A percentile compares a stretch with the other conserved stretches of the same genome.
These are phyloP conservation scores for Takifugu bimaculatus DNA, from an alignment of 2,113 vertebrate genomes.

Conservation along the genomic window DNA sequence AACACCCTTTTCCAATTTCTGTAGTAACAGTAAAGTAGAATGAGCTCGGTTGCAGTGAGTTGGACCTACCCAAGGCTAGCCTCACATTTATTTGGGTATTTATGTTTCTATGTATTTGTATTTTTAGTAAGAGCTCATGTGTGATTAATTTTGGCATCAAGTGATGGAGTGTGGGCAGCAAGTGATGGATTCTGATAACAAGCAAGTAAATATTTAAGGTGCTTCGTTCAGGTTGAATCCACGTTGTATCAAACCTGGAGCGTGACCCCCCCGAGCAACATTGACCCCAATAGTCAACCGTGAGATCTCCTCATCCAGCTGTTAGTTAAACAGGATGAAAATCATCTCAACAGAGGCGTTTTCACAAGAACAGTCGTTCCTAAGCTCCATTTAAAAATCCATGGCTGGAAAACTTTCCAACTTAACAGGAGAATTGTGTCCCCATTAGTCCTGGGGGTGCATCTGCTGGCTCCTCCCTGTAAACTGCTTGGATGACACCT, in stretches of 20 bases:
- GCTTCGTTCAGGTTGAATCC: no score
- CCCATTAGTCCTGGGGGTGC: slow-evolving; percentile 87
- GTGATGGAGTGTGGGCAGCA: slow-evolving; percentile 64
- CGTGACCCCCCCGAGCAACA: no score
- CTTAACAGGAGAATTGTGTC: no score
- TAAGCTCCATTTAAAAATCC: no score
- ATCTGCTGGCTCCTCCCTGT: slow-evolving; percentile 73
- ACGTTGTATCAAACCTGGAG: no score
- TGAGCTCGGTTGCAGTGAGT: slow-evolving; percentile 23
- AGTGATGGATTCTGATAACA: slow-evolving; percentile 71
- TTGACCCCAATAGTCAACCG: slow-evolving; percentile 79
- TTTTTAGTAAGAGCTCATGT: slow-evolving; percentile 19
- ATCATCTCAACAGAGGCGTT: no score
- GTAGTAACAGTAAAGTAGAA: neutral
- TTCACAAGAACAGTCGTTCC: no score
- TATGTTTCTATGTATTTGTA: neutral
- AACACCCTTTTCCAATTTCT: slow-evolving; percentile 43
- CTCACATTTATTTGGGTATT: neutral
- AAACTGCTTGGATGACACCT: slow-evolving; percentile 92
- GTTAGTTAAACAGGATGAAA: slow-evolving; percentile 24
- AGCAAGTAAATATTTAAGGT: no score
- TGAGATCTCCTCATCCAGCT: slow-evolving; percentile 79
- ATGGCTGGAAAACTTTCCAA: no score
- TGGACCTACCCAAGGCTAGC: slow-evolving; percentile 13
- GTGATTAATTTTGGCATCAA: slow-evolving; percentile 62